Evolutionary conservation across 1,140 invertebrate species (phyloP).

Genomic region (Cydia amplana): DNA sequence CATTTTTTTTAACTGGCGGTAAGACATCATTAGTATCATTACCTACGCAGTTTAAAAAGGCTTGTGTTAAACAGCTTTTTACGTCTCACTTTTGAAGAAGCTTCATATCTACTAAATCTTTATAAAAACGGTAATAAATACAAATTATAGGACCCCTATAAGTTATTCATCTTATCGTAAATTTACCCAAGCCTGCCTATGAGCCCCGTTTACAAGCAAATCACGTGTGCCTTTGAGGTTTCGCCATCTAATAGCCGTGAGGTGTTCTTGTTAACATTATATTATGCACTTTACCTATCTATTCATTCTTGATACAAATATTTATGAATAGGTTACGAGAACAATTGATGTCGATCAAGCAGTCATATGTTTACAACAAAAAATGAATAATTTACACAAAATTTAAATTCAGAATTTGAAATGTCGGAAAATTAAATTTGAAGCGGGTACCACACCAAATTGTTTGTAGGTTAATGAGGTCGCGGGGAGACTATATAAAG

Average conservation of each 20-base stretch:
- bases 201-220: slow-evolving; percentile 7
- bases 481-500: background rate
- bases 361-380: slow-evolving; percentile 24
- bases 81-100: background rate
- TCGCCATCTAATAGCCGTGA: slow-evolving; percentile 26
- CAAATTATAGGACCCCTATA: background rate
- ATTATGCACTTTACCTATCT: slow-evolving; percentile 10
- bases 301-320: slow-evolving; percentile 10
- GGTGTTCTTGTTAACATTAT: background rate
- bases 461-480: slow-evolving; percentile 8
- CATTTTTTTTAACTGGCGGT: too few species aligned
- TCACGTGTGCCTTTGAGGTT: slow-evolving; percentile 18
- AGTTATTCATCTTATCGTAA: background rate
- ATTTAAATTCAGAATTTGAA: slow-evolving; percentile 5
- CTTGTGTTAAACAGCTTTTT: background rate
- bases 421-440: slow-evolving; percentile 4
- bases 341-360: background rate
- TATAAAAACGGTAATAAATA: background rate
- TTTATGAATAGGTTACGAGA: background rate
- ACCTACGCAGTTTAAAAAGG: too few species aligned
- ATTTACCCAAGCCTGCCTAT: background rate
- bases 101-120: background rate
- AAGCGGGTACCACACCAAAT: background rate
- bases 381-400: slow-evolving; percentile 4
- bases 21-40: too few species aligned